Evolutionary conservation across 2,797 vertebrate genomes (phyloP), one percentile per base, ranked within the genome.

Genomic region (Clarias fuscus): DNA sequence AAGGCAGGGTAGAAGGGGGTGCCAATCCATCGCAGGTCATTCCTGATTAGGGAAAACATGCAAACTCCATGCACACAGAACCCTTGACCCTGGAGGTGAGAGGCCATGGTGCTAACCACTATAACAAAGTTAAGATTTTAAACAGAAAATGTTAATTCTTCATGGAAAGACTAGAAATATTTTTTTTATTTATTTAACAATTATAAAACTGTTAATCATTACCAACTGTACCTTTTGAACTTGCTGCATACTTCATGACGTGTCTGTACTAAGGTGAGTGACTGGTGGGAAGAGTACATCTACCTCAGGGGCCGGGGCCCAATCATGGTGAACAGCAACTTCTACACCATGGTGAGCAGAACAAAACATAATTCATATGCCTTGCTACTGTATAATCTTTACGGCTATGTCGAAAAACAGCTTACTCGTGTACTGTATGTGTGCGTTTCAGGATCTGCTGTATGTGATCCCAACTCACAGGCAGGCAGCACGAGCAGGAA

Each of bases 281-380:
- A 99, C 92, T 99, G 98, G 98, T 99, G 98, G 98, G 98, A 99
- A 91, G 96, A 98, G 76, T 99, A 97, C 85, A 92, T 99, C 90
- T 99, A 99, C 92, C 95, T 99, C 33, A 95, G 96, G 2, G 93
- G 98, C 86, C 93, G 98, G 43, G 91, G 93, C 83, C 97, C 98
- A 0, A 93, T 99, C 90, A 97, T 98, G 97, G 98, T 99, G 88
- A 99, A 99, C 95, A 99, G 98, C 93, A 99, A 99, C 94, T 99
- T 98, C 90, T 99, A 98, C 0, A 92, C 93, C 72, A 98, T 97
- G 97, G 97, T 98, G 90, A 94, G 94, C 58, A 17, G 6, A 27
- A 7, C 2, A 22, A 37, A 3, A 37, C 67, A 62, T 58, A 10
- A 72, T 65, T n/a, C 61, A 67, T n/a, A 37, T 61, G 10, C 30